Evolutionary conservation across 2,797 vertebrate genomes (phyloP).

Genomic region (Myotis daubentonii): DNA sequence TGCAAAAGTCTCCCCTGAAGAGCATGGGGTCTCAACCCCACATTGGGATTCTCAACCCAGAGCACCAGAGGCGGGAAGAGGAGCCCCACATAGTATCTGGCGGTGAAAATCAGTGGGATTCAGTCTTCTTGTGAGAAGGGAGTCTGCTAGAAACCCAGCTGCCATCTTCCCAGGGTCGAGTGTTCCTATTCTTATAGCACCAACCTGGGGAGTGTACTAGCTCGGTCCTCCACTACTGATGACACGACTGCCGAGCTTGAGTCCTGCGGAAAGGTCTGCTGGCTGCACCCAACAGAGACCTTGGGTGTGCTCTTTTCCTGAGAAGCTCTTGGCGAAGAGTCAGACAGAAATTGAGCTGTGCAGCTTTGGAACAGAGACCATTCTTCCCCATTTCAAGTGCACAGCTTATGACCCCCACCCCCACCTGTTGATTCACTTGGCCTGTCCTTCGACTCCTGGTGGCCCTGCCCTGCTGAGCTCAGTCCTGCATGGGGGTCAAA

Average conservation of each 20-base stretch:
- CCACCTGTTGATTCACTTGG: not conserved
- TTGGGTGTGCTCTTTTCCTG: not conserved
- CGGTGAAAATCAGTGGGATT: not conserved
- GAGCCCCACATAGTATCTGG: not conserved
- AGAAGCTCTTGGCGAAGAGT: not conserved
- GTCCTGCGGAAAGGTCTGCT: not conserved
- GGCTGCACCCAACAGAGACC: not conserved
- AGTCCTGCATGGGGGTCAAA: not conserved
- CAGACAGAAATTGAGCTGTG: not conserved
- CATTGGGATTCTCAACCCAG: not conserved
- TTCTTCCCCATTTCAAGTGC: not conserved
- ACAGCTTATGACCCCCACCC: not conserved
- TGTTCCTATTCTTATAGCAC: not conserved
- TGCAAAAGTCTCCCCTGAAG: not conserved
- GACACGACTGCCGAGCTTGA: not conserved
- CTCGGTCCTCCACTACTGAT: not conserved
- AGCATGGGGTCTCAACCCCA: not conserved
- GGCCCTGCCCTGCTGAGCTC: not conserved
- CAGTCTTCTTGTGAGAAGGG: not conserved
- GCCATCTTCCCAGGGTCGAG: not conserved
- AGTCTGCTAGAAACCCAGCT: not conserved
- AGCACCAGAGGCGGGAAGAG: not conserved
- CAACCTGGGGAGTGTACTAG: not conserved
- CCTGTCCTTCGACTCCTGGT: not conserved
- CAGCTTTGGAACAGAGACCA: not conserved